Base-by-base conservation (phyloP, 1,140 invertebrate genomes). In the Linepithema humile region DNA sequence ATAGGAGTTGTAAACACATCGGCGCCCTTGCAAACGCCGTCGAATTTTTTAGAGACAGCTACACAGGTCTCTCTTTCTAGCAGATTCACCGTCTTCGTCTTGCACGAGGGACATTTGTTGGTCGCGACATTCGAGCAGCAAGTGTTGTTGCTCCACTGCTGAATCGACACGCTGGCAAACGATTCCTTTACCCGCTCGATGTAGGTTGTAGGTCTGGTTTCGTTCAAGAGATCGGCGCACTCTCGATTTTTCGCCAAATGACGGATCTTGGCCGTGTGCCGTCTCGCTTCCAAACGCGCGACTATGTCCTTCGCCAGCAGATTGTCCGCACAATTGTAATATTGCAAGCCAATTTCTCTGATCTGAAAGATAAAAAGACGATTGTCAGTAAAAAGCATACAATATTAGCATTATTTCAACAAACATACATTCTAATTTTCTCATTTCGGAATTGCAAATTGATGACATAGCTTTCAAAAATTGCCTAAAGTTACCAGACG, bases 331-430 rank as follows among this genome's bases (percentile, higher is more conserved):
- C 96, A 97, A 87, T 96, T 96, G 85, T 96, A 95, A 93, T 97
- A 97, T 82, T 97, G 95, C 84, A 96, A 93, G 38, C 95, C 95
- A 17, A 96, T 90, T 94, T 96, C 95, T 86, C 95, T 95, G 5
- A 97, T 89, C 96, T 97, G 88, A 69, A 95, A 93, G 48, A 23
- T 4, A 77, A 65, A n/a, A 55, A n/a, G n/a, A 69, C 9, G 82
- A 32, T 85, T 20, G 35, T 53, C 84, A 65, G 29, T 73, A 10
- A 32, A 53, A 69, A 7, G 32, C 12, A 48, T 69, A 23, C 15
- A 69, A 69, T 48, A 40, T n/a, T 45, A 15, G 2, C 5, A 67
- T 48, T 43, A 72, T 50, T n/a, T 23, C 57, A 72, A 70, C n/a
- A 38, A 26, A 62, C 38, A 74, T 10, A 74, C 12, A n/a, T 74